phyloP scores from a whole-genome alignment of 2,888 invertebrate species.

The Catotricha subobsoleta region DNA sequence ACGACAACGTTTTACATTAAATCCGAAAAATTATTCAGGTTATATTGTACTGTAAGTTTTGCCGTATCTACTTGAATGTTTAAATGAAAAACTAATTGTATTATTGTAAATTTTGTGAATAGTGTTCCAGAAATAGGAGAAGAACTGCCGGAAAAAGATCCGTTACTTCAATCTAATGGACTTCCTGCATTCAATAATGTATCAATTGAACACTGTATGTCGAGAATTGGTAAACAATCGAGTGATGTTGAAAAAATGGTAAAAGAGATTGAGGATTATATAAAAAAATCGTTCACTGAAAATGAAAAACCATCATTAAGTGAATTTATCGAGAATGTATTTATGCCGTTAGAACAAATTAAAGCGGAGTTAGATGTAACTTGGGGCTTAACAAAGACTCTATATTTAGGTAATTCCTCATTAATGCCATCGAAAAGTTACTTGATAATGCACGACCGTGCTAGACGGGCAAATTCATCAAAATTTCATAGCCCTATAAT shows the following conservation, averaged over 20 bases:
- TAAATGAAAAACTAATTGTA: background rate
- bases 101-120: constrained; percentile 9
- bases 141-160: constrained; percentile 58
- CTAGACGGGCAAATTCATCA: constrained; percentile 49
- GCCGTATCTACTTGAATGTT: constrained; percentile 2
- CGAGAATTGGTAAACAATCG: constrained; percentile 65
- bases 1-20: no score
- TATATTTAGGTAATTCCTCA: constrained; percentile 62
- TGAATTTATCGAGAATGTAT: constrained; percentile 42
- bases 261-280: constrained; percentile 42
- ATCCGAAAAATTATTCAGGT: no score
- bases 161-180: constrained; percentile 46
- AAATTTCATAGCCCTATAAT: constrained; percentile 56
- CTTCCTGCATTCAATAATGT: constrained; percentile 66
- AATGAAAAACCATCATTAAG: background rate
- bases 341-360: constrained; percentile 56
- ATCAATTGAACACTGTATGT: constrained; percentile 67
- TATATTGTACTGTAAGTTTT: constrained; percentile 52
- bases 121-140: constrained; percentile 72
- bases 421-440: constrained; percentile 65
- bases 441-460: constrained; percentile 60
- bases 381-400: constrained; percentile 72
- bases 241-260: constrained; percentile 64
- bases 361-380: constrained; percentile 59
- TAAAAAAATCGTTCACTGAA: constrained; percentile 25